Percentiles rank a stretch among this genome's conserved stretches.
Conservation (phyloP, 53 echinoderm and acorn worm species). For the Actinopyga echinites region DNA sequence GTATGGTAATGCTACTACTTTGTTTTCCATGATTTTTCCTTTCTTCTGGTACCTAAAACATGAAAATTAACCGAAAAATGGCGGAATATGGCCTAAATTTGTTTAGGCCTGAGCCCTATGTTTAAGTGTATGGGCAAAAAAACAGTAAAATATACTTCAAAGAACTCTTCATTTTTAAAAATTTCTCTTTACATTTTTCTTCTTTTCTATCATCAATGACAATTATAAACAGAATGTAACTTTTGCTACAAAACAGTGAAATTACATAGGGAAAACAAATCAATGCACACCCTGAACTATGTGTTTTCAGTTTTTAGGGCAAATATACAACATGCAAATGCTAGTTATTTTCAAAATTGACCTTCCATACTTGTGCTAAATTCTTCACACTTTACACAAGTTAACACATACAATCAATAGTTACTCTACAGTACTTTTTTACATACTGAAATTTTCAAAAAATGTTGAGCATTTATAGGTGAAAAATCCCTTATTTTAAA, state of each 20-base stretch:
- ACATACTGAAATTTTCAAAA: too few species aligned
- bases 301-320: too few species aligned
- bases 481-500: too few species aligned
- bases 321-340: too few species aligned
- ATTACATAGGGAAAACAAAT: constrained; percentile 5
- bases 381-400: neutral
- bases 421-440: constrained; percentile 17
- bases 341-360: too few species aligned
- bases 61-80: too few species aligned
- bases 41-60: too few species aligned
- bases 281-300: constrained; percentile 27
- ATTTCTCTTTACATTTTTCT: constrained; percentile 32
- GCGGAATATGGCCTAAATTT: too few species aligned
- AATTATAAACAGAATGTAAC: constrained; percentile 40
- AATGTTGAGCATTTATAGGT: too few species aligned
- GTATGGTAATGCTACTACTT: too few species aligned
- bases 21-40: too few species aligned
- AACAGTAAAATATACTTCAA: neutral
- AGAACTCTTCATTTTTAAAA: neutral
- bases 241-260: constrained; percentile 36
- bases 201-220: constrained; percentile 34
- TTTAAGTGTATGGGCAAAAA: neutral
- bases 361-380: neutral
- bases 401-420: constrained; percentile 3
- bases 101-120: too few species aligned